Conservation (phyloP, 2,888 invertebrate species). For the Camponotus fellah region DNA sequence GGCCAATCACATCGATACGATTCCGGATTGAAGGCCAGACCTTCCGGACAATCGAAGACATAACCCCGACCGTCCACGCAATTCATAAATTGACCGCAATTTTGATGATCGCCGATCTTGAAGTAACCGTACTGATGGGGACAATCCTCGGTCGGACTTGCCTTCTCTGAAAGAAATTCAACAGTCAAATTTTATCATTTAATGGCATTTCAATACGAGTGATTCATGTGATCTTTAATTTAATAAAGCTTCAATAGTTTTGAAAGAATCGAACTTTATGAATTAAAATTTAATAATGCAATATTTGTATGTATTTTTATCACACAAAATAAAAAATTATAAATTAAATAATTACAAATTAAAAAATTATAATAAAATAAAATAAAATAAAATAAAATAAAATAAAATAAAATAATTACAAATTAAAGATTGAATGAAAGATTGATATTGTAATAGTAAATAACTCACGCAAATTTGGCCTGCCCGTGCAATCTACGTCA, state of each 20-base stretch:
- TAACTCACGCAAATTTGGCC: slow-evolving; percentile 87
- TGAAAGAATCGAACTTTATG: too few relatives aligned
- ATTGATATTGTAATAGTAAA: background rate
- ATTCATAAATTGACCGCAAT: slow-evolving; percentile 94
- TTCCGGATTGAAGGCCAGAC: slow-evolving; percentile 92
- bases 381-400: too few relatives aligned
- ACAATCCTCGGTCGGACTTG: slow-evolving; percentile 92
- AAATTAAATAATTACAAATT: background rate
- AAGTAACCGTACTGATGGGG: slow-evolving; percentile 95
- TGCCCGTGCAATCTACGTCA: slow-evolving; percentile 92
- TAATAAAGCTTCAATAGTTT: background rate
- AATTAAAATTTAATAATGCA: background rate
- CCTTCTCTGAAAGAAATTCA: slow-evolving; percentile 87
- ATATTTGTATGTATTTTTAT: background rate
- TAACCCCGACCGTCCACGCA: slow-evolving; percentile 93
- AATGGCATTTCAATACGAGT: background rate
- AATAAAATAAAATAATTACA: too few relatives aligned
- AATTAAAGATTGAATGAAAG: background rate
- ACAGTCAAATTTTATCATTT: background rate
- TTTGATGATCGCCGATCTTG: slow-evolving; percentile 89
- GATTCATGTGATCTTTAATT: background rate
- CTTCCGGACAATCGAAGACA: slow-evolving; percentile 93
- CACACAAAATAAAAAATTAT: too few relatives aligned
- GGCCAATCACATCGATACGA: slow-evolving; percentile 95
- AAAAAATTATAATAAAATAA: too few relatives aligned